Evolutionary conservation across 2,888 invertebrate genomes (phyloP), one percentile per base, ranked within the genome.

Genomic region (Didymodactylos carnosus): DNA sequence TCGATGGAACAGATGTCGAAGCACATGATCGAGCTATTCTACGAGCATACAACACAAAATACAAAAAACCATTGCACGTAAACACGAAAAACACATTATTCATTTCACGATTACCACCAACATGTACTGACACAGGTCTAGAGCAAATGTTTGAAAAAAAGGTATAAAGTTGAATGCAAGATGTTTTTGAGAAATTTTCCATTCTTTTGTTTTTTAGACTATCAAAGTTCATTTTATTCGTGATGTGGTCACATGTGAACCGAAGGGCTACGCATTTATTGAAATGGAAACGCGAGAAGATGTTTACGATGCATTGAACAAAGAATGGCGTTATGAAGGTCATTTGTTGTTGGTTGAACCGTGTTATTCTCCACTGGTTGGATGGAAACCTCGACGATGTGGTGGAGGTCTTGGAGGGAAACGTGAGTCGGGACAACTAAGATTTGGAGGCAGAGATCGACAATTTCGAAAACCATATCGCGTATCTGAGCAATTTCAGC

Each of bases 401-500:
- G 92, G 92, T 6, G 92, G 92, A 23, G 92, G 92, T 19, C 89
- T 91, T 80, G 91, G 91, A 6, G 92, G 92, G 0, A 87, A 86
- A 77, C 91, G 90, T 79, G 90, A 91, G 82, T 89, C 92, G 0
- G 92, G 92, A 0, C 92, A 93, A 80, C 84, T 92, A 53, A 83
- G 92, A 76, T 93, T 92, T 84, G 92, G 92, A 1, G 89, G 92
- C 69, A 86, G 87, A 78, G 89, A 89, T 73, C 85, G 90, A 78
- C 91, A 90, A 0, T 92, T 90, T 80, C 39, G 35, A 14, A 46
- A 25, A 70, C 51, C 70, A 23, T 39, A 39, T 69, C 23, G 25
- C 27, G 8, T 69, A 10, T n/a, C 23, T 27, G 46, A 49, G 8
- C 7, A 49, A 16, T 8, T 49, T 49, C n/a, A 49, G 23, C 46